A percentile compares a stretch with the other conserved stretches of the same genome.
These are phyloP conservation scores for Trissonchulus sp. DNA, from an alignment of 2,888 invertebrate genomes.

Conservation along the genomic window DNA sequence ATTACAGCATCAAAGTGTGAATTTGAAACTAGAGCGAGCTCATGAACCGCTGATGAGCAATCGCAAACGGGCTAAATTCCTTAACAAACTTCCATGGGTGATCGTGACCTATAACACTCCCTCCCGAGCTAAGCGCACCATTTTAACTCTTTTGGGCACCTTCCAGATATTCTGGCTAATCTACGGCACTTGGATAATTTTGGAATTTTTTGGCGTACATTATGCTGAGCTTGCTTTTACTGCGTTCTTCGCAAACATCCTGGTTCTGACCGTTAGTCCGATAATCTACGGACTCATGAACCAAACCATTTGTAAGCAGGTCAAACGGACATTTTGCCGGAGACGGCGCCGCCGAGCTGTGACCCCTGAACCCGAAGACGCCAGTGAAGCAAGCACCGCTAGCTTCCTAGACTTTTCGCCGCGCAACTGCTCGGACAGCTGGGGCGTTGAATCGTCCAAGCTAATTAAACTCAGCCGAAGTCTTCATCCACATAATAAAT, in stretches of 20 bases:
- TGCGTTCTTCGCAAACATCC: background rate
- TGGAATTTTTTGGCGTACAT: background rate
- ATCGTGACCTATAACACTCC: conserved; percentile 2
- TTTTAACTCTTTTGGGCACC: background rate
- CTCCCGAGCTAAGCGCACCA: background rate
- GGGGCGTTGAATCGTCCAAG: background rate
- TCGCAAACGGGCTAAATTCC: background rate
- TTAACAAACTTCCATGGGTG: conserved; percentile 21
- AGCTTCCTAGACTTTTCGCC: background rate
- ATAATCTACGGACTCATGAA: conserved; percentile 20
- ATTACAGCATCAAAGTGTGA: background rate
- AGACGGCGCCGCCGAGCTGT: background rate
- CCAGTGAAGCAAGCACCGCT: background rate
- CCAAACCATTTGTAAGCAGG: background rate
- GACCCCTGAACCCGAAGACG: background rate
- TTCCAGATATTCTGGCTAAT: conserved; percentile 11
- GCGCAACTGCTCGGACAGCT: background rate
- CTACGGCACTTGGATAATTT: background rate
- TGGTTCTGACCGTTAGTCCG: background rate
- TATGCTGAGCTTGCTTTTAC: conserved; percentile 2
- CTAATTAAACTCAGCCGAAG: background rate
- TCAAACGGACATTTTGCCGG: conserved; percentile 1
- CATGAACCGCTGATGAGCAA: background rate
- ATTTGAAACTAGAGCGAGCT: background rate
- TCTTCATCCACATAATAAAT: too few relatives aligned